phyloP scores from a whole-genome alignment of 1,140 invertebrate species.

The Protaetia brevitarsis region DNA sequence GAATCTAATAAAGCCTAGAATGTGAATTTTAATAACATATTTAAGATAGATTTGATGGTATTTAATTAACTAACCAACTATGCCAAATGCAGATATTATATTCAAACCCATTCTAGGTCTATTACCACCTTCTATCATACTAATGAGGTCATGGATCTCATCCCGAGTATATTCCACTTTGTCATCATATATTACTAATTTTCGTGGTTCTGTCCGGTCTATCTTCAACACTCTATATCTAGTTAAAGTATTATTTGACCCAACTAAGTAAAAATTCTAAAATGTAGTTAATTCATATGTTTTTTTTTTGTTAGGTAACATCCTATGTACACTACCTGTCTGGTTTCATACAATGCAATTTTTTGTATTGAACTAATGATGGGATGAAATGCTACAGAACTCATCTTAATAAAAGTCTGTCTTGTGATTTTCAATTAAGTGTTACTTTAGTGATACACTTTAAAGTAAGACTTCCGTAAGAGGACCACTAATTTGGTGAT shows the following conservation, averaged over 20 bases:
- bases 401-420: slow-evolving; percentile 9
- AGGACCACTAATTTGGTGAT: too few relatives aligned
- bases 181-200: slow-evolving; percentile 83
- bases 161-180: slow-evolving; percentile 85
- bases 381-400: slow-evolving; percentile 58
- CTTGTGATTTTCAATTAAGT: neutral
- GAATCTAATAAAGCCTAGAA: slow-evolving; percentile 85
- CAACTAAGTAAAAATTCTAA: slow-evolving; percentile 87
- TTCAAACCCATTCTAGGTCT: slow-evolving; percentile 61
- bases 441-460: too few relatives aligned
- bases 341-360: slow-evolving; percentile 91
- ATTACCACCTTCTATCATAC: slow-evolving; percentile 82
- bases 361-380: slow-evolving; percentile 85
- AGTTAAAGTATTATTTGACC: slow-evolving; percentile 90
- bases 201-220: slow-evolving; percentile 80
- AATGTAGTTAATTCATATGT: slow-evolving; percentile 41
- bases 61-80: slow-evolving; percentile 67
- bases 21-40: slow-evolving; percentile 40
- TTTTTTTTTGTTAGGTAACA: slow-evolving; percentile 48
- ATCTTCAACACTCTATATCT: slow-evolving; percentile 91
- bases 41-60: neutral
- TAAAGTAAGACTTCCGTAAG: too few relatives aligned
- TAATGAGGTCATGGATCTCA: slow-evolving; percentile 81
- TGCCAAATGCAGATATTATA: slow-evolving; percentile 87
- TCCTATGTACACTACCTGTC: slow-evolving; percentile 66